Conservation (phyloP, 2,113 vertebrate species). For the Carollia perspicillata region DNA sequence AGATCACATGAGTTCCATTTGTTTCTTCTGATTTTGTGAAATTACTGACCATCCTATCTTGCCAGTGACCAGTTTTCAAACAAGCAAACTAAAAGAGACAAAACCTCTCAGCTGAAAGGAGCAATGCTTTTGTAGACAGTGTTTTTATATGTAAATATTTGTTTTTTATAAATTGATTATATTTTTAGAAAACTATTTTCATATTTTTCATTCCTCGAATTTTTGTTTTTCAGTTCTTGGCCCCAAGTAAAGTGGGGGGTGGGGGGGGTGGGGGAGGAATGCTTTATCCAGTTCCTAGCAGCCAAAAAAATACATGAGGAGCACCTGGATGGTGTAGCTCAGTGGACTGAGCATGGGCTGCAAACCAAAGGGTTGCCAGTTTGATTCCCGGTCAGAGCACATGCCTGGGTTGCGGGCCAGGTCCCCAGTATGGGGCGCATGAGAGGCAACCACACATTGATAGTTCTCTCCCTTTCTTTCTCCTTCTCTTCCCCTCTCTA, state of each 20-base stretch:
- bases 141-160: background rate
- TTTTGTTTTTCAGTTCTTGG: background rate
- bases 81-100: background rate
- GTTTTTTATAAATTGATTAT: background rate
- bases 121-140: background rate
- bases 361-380: too few species aligned
- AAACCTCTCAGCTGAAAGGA: background rate
- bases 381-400: too few species aligned
- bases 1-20: background rate
- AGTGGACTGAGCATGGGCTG: too few species aligned
- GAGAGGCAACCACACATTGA: too few species aligned
- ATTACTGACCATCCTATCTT: background rate
- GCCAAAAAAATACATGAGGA: background rate
- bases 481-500: too few species aligned
- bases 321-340: too few species aligned
- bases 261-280: background rate
- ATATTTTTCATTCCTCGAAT: background rate
- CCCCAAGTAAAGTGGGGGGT: background rate
- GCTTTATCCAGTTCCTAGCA: background rate
- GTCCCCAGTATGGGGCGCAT: too few species aligned
- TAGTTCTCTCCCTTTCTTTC: too few species aligned
- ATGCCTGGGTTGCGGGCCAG: too few species aligned
- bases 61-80: background rate
- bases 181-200: background rate
- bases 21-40: background rate